A percentile compares a stretch with the other conserved stretches of the same genome.
These are phyloP conservation scores for Nanger granti DNA, from an alignment of 2,113 vertebrate genomes.

Conservation along the genomic window DNA sequence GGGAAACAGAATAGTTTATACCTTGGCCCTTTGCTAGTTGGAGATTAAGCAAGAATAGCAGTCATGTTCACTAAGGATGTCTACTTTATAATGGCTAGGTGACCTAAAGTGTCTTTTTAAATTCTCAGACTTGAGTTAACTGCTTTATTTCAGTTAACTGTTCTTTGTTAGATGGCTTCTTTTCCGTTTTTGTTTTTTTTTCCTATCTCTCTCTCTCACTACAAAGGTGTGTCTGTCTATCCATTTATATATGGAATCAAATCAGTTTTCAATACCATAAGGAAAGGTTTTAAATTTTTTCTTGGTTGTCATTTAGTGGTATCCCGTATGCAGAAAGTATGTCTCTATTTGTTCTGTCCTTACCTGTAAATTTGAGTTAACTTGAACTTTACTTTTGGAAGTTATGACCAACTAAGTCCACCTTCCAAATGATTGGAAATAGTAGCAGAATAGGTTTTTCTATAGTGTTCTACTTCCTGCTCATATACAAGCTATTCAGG, in stretches of 20 bases:
- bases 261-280: constrained; percentile 11
- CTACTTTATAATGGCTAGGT: background rate
- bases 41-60: background rate
- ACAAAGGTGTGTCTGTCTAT: background rate
- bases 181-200: background rate
- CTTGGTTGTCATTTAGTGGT: background rate
- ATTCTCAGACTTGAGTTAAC: background rate
- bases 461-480: background rate
- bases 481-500: background rate
- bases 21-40: background rate
- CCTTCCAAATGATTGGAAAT: background rate
- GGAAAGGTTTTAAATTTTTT: background rate
- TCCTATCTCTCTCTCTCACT: background rate
- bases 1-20: background rate
- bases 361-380: constrained; percentile 2
- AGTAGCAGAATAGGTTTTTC: background rate
- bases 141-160: background rate
- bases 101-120: background rate
- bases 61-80: background rate
- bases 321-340: background rate
- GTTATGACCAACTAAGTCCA: background rate
- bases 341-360: background rate
- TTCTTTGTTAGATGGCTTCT: background rate
- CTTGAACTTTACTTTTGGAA: background rate
- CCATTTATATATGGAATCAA: background rate